Conservation (phyloP, 2,888 invertebrate genomes). For the Phyto melanocephala region DNA sequence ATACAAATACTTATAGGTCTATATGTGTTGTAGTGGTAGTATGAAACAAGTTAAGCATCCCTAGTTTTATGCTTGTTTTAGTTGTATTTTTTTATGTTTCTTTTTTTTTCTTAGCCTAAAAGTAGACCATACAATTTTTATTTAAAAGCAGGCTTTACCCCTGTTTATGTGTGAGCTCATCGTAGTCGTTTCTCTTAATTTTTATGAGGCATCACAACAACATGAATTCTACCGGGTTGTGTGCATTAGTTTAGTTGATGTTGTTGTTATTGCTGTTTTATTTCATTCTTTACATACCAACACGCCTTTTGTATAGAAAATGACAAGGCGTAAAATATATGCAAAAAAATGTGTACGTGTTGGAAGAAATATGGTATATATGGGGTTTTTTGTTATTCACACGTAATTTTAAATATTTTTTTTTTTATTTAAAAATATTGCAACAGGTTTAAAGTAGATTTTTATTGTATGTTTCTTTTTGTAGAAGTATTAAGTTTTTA, state of each 20-base stretch:
- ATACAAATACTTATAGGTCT: neutral
- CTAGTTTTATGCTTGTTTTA: constrained; percentile 11
- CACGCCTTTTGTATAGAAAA: constrained; percentile 49
- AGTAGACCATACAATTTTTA: constrained; percentile 40
- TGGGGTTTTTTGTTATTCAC: neutral
- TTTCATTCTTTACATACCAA: constrained; percentile 30
- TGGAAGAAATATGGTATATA: neutral
- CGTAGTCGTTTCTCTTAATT: constrained; percentile 32
- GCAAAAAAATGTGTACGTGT: constrained; percentile 16
- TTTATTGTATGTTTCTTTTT: too few species aligned
- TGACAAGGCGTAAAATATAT: constrained; percentile 51
- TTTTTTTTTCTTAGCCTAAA: constrained; percentile 42
- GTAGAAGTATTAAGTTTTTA: too few species aligned
- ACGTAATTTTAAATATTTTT: too few species aligned
- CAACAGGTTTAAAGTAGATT: constrained; percentile 41
- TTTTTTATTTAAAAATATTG: neutral
- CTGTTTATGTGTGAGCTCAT: neutral
- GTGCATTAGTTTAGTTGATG: constrained; percentile 6
- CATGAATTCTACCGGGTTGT: neutral
- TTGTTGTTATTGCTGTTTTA: neutral
- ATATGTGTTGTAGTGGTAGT: neutral
- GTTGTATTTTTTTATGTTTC: constrained; percentile 12
- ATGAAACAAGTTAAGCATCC: constrained; percentile 30
- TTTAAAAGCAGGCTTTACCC: constrained; percentile 22
- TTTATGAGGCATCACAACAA: constrained; percentile 41